Base-by-base conservation (phyloP, 2,113 vertebrate genomes). In the Larimichthys crocea region DNA sequence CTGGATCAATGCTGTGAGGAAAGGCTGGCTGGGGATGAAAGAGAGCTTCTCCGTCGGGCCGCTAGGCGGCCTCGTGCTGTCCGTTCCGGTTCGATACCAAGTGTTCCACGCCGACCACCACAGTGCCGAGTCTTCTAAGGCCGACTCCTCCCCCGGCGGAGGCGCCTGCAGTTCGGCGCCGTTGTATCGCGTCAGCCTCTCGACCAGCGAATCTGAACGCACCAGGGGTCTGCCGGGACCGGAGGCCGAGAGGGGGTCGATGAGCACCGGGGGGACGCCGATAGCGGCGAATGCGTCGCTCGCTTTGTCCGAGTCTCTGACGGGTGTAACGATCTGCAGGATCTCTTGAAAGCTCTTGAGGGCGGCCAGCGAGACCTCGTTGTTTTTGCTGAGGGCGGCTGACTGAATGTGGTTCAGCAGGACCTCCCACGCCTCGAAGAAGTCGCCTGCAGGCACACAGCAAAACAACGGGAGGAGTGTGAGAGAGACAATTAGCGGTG, bases 91-190 rank as follows among this genome's bases (percentile, higher is more conserved):
- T 73, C 95, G 96, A 76, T 97, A 98, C 98, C 98, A 99, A 8
- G 97, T 97, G 91, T 97, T 99, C 98, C 98, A 99, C 0, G 98
- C 98, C 2, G 98, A 98, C 98, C 98, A 99, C 98, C 98, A 99
- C 77, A 99, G 94, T 49, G 97, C 95, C 17, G 96, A 94, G 92
- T 99, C 98, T 86, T 99, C 98, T 76, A 98, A 93, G 5, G 92
- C 92, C 0, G 93, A 94, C 81, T 99, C 98, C 92, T 98, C 98
- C 3, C 95, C 96, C 53, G 96, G 90, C 50, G 95, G 80, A 40
- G 95, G 92, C 20, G 77, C 91, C 83, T 92, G 93, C 60, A 90
- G 73, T 61, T 95, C 94, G 0, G 92, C 89, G 1, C 90, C 91
- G 1, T 92, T 94, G 89, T 90, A 96, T 1, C 96, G 97, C 80